A percentile compares a stretch with the other conserved stretches of the same genome.
Evolutionary conservation across 2,888 invertebrate species (phyloP).

Genomic region (Lasioglossum oenotherae): DNA sequence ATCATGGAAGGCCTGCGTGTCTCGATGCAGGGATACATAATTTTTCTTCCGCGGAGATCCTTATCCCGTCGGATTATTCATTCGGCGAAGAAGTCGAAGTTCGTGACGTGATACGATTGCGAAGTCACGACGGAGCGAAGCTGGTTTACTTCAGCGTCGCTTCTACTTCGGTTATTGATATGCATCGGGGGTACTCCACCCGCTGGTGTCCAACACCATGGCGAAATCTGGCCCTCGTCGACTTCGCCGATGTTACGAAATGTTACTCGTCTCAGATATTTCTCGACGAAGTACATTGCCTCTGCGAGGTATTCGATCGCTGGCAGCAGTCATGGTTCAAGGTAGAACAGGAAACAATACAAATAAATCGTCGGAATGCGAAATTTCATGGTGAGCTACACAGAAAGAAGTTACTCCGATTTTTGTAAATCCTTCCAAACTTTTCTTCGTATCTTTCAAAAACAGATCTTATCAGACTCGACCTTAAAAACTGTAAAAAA

Average conservation of each 20-base stretch:
- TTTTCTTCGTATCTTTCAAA: neutral
- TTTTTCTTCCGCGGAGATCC: conserved; percentile 13
- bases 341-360: neutral
- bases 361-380: neutral
- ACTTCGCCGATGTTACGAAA: neutral
- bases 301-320: neutral
- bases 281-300: neutral
- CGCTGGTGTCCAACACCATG: conserved; percentile 6
- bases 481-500: neutral
- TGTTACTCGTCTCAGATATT: neutral
- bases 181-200: conserved; percentile 25
- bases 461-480: neutral
- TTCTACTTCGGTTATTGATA: conserved; percentile 35
- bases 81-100: conserved; percentile 12
- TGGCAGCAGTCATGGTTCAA: neutral
- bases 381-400: neutral
- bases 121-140: conserved; percentile 33
- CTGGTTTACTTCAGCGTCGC: conserved; percentile 28
- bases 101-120: conserved; percentile 22
- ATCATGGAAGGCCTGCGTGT: neutral
- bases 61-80: conserved; percentile 2
- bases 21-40: conserved; percentile 20
- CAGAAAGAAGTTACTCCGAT: neutral
- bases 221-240: conserved; percentile 16
- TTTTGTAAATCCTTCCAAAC: too few relatives aligned